Evolutionary conservation across 2,888 invertebrate species (phyloP).

Genomic region (Thelaira solivaga): DNA sequence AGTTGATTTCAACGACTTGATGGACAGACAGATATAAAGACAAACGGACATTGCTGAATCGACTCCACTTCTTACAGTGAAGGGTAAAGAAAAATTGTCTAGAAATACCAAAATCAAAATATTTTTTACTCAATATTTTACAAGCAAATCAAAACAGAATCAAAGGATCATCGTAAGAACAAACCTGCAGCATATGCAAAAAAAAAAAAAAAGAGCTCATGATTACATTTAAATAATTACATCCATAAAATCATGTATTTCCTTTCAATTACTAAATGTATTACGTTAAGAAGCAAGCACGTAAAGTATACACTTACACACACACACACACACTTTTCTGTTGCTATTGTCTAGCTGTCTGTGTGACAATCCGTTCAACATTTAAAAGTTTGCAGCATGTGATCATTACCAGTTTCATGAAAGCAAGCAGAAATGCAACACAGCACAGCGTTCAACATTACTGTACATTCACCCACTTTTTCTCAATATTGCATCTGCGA

Average conservation of each 20-base stretch:
- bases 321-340: neutral
- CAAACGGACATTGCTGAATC: too few species aligned
- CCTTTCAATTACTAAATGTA: slow-evolving; percentile 20
- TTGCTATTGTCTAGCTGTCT: neutral
- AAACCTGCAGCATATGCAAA: too few species aligned
- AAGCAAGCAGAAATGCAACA: slow-evolving; percentile 49
- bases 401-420: slow-evolving; percentile 45
- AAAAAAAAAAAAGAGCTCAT: too few species aligned
- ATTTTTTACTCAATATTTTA: too few species aligned
- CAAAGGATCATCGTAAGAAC: too few species aligned
- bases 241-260: neutral
- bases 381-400: slow-evolving; percentile 23
- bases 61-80: too few species aligned
- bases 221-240: neutral
- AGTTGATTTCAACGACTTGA: too few species aligned
- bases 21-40: too few species aligned
- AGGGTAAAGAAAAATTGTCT: too few species aligned
- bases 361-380: slow-evolving; percentile 3
- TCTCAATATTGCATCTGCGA: slow-evolving; percentile 51
- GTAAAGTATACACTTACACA: neutral
- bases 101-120: too few species aligned
- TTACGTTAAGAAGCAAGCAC: slow-evolving; percentile 12
- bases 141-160: too few species aligned
- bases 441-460: slow-evolving; percentile 69
- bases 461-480: slow-evolving; percentile 77